Conservation (phyloP, 2,888 invertebrate species). For the Acanthosepion pharaonis region DNA sequence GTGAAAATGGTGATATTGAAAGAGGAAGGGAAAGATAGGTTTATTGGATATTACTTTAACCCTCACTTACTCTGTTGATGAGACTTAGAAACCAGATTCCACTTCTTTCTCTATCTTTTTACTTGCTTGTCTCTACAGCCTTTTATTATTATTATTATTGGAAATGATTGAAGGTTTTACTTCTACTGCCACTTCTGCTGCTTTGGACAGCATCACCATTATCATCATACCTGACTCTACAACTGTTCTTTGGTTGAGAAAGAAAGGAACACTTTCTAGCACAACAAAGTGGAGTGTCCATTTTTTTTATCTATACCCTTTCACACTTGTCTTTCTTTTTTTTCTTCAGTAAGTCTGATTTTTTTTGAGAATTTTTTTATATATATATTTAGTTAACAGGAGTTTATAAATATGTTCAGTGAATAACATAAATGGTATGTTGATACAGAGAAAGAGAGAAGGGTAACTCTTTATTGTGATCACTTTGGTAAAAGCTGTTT, state of each 20-base stretch:
- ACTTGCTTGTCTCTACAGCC: background rate
- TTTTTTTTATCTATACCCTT: background rate
- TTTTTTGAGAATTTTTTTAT: background rate
- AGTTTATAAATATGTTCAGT: no score
- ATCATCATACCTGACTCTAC: no score
- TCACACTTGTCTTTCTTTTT: background rate
- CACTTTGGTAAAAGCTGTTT: no score
- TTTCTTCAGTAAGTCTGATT: background rate
- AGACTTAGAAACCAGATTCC: background rate
- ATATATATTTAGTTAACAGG: no score
- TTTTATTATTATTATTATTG: no score
- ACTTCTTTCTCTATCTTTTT: background rate
- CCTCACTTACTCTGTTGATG: background rate
- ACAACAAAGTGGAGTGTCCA: no score
- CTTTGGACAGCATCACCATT: background rate
- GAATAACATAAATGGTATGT: no score
- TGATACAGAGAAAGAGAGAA: no score
- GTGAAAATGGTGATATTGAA: background rate
- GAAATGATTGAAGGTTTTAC: no score
- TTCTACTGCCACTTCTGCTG: background rate
- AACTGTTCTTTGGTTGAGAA: no score
- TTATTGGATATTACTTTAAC: constrained; percentile 33
- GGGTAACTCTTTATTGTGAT: no score
- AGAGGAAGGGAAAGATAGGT: background rate
- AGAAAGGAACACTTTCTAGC: no score